phyloP scores from a whole-genome alignment of 2,888 invertebrate genomes.

The Leptopterna dolabrata region DNA sequence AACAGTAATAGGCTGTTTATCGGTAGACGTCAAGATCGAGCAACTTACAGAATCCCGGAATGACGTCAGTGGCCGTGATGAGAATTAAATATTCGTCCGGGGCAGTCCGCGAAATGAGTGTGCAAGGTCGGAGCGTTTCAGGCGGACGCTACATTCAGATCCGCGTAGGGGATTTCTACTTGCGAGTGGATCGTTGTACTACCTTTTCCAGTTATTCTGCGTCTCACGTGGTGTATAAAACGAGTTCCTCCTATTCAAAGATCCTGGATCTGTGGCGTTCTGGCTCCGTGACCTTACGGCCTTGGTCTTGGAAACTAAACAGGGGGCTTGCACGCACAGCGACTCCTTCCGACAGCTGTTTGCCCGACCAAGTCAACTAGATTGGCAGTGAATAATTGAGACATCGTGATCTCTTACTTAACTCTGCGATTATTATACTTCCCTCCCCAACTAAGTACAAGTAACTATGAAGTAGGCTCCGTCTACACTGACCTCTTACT shows the following conservation, averaged over 20 bases:
- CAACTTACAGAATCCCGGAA: neutral
- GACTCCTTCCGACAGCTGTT: constrained; percentile 1
- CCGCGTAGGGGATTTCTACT: neutral
- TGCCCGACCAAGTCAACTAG: neutral
- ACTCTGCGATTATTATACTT: too few species aligned
- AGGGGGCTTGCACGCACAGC: neutral
- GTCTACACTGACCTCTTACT: too few species aligned
- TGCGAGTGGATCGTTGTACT: neutral
- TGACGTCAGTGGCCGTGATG: neutral
- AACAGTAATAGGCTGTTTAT: neutral
- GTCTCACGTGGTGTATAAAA: neutral
- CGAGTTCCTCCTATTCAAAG: neutral
- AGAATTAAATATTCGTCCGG: neutral
- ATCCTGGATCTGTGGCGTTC: neutral
- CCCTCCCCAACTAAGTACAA: too few species aligned
- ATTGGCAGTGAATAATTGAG: neutral
- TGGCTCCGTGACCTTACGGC: neutral
- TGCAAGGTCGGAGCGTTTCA: neutral
- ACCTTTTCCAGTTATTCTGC: neutral
- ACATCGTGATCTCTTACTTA: neutral
- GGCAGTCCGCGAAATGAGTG: neutral
- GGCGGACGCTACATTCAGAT: neutral
- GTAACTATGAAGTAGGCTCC: too few species aligned
- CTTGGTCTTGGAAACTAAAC: neutral
- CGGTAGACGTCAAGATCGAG: neutral